Evolutionary conservation across 2,113 vertebrate genomes (phyloP), one percentile per base, ranked within the genome.

Genomic region (Pygoscelis antarcticus): DNA sequence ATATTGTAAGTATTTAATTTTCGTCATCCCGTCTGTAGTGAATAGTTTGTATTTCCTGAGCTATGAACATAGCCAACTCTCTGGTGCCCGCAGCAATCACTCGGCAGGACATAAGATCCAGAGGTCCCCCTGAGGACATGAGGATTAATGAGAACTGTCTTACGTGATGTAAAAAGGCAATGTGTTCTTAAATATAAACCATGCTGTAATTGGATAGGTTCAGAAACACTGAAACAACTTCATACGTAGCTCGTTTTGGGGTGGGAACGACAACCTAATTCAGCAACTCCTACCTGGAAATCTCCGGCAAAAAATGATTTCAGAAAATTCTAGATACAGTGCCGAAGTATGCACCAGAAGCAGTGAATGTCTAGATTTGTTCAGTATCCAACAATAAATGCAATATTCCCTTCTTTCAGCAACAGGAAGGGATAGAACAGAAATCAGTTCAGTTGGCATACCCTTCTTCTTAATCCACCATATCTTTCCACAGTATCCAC

Each of bases 41-140:
- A 94, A 99, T 99, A 23, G 98, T 98, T 87, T 99, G 98, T 94
- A 99, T 97, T 97, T 98, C 98, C 95, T 98, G 98, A 95, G 98
- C 98, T 86, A 99, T 98, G 94, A 98, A 98, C 83, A 88, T 95
- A 3, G 99, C 99, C 97, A 99, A 97, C 95, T 99, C 98, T 42
- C 84, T 96, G 13, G 98, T 98, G 74, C 99, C 98, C 0, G 99
- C 99, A 40, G 99, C 99, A n/a, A 99, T 93, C 68, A 99, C 98
- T 65, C 99, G 97, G 84, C 99, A 98, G 34, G 99, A 98, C 99
- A 99, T 99, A 47, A 99, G 98, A 94, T 99, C 99, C 42, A 99
- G 97, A 62, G 99, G 98, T 74, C 98, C 98, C 14, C 99, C 99
- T 99, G 96, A 47, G 60, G 97, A 93, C 91, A 91, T 96, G 57